These are phyloP conservation scores for Phymatocera aterrima DNA, from an alignment of 2,888 invertebrate species.

Conservation along the genomic window DNA sequence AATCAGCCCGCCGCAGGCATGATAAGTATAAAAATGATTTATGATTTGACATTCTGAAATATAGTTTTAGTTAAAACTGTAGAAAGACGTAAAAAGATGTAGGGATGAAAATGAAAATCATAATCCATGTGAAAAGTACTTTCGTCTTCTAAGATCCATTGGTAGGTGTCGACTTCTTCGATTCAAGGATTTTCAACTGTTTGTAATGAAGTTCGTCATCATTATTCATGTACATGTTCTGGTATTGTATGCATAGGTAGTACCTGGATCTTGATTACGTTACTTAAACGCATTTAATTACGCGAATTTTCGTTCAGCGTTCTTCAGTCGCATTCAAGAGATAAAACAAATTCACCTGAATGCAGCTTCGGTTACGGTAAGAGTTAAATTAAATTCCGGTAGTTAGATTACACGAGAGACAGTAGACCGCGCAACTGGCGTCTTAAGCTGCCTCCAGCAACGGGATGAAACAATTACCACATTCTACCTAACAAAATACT, in stretches of 20 bases:
- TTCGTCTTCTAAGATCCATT: no score
- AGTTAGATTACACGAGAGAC: constrained; percentile 31
- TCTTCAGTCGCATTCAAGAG: not conserved
- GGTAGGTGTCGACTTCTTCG: no score
- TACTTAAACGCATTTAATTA: not conserved
- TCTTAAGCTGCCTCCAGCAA: constrained; percentile 17
- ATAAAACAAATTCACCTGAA: constrained; percentile 9
- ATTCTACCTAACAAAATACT: constrained; percentile 34
- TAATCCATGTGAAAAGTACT: no score
- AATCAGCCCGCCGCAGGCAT: no score
- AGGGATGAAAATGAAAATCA: no score
- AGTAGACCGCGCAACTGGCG: constrained; percentile 24
- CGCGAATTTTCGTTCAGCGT: not conserved
- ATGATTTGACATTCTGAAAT: no score
- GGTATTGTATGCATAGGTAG: not conserved
- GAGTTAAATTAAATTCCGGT: constrained; percentile 24
- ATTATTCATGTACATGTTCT: no score
- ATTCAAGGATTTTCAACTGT: no score
- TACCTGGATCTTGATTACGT: not conserved
- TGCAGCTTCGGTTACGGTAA: constrained; percentile 7
- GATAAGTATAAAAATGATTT: no score
- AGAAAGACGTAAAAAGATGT: no score
- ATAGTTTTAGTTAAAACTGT: no score
- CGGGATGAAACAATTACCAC: constrained; percentile 19
- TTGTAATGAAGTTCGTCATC: no score